Base-by-base conservation (phyloP, 2,113 vertebrate species). In the Pollimyrus isidori region DNA sequence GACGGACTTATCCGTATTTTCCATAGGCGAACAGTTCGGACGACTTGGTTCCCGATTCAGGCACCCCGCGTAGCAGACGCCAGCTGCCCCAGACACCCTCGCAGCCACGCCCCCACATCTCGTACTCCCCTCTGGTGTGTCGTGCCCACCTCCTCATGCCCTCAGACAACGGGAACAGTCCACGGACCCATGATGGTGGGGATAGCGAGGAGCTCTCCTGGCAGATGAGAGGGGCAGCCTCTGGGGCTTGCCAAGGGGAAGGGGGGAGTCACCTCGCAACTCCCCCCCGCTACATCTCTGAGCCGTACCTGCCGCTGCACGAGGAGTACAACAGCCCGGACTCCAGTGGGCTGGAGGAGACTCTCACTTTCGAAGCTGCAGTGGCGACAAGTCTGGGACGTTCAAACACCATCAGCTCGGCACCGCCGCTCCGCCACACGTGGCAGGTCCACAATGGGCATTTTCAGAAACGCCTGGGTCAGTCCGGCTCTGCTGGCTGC, bases 401-500 rank as follows among this genome's bases (percentile, higher is more conserved):
- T 19, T 96, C 97, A 94, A 98, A 98, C 89, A 97, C 97, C 90
- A 98, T 98, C 35, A 97, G 97, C 92, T 97, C 97, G 0, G 97
- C 97, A 19, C 97, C 98, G 0, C 97, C 97, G 58, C 95, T 98
- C 92, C 96, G 98, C 92, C 98, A 99, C 94, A 96, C 96, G 92
- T 99, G 98, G 98, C 98, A 99, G 94, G 96, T 99, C 95, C 98
- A 98, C 13, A 99, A 99, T 0, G 98, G 98, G 56, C 98, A 99
- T 93, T 98, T 98, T 91, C 96, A 95, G 50, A 96, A 98, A 94
- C 95, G 97, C 91, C 95, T 96, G 0, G 94, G 94, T 7, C 96
- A 96, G 3, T 94, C 96, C 0, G 89, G 95, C 91, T 94, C 96
- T 76, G 94, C 96, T 26, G 95, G 96, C 93, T 95, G 96, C 21